Conservation (phyloP, 2,888 invertebrate species). For the Itoplectis maculator region DNA sequence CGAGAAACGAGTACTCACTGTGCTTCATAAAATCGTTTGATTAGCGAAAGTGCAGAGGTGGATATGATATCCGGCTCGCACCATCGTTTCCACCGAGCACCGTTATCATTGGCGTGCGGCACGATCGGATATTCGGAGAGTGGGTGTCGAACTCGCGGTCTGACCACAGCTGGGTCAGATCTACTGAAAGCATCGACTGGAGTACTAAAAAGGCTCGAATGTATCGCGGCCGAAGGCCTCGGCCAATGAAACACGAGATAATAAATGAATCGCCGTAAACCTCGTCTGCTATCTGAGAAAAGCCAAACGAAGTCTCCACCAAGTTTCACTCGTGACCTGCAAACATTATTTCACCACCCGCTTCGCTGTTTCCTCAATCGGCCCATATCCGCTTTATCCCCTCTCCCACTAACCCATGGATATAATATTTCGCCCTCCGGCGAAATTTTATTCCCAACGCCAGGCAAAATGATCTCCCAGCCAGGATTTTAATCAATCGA, state of each 20-base stretch:
- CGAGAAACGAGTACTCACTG: constrained; percentile 22
- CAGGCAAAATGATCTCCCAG: not conserved
- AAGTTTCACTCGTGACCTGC: constrained; percentile 22
- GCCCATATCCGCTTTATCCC: constrained; percentile 24
- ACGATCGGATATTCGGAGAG: constrained; percentile 35
- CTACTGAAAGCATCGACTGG: constrained; percentile 1
- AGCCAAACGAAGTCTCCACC: constrained; percentile 23
- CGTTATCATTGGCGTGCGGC: constrained; percentile 24
- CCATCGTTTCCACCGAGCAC: not conserved
- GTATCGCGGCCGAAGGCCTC: not conserved
- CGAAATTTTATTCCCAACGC: not conserved
- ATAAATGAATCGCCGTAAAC: constrained; percentile 33
- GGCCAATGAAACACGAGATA: constrained; percentile 32
- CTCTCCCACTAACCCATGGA: not conserved
- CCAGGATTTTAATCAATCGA: constrained; percentile 23
- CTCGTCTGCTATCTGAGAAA: constrained; percentile 21
- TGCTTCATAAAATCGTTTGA: constrained; percentile 48
- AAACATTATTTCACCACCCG: constrained; percentile 38
- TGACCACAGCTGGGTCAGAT: constrained; percentile 9
- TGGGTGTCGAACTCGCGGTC: not conserved
- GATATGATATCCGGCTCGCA: constrained; percentile 7
- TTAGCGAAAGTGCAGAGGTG: constrained; percentile 49
- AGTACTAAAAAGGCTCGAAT: not conserved
- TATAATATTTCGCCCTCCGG: constrained; percentile 3
- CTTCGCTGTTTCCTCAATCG: not conserved